A percentile compares a stretch with the other conserved stretches of the same genome.
These are phyloP conservation scores for Mormyrus iriodes DNA, from an alignment of 2,113 vertebrate genomes.

Conservation along the genomic window DNA sequence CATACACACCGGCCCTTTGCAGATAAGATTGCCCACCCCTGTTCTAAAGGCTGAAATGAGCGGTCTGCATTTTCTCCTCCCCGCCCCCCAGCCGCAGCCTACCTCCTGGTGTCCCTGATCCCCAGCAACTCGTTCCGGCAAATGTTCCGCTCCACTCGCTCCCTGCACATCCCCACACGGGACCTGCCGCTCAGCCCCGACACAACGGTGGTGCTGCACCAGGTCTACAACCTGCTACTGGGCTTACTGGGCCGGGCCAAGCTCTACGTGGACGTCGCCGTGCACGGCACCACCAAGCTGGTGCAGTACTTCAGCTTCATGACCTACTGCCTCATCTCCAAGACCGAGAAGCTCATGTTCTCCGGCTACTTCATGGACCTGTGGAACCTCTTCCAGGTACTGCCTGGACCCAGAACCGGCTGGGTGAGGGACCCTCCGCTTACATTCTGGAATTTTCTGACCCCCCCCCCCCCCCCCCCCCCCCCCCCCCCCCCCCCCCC, in stretches of 20 bases:
- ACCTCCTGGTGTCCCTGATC: constrained; percentile 98
- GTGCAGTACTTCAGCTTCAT: constrained; percentile 99
- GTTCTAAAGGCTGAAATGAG: background rate
- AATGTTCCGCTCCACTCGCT: constrained; percentile 98
- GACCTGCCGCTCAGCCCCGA: constrained; percentile 94
- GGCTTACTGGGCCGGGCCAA: constrained; percentile 91
- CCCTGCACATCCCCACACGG: constrained; percentile 89
- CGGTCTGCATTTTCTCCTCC: background rate
- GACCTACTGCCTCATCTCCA: constrained; percentile 98
- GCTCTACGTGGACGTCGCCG: constrained; percentile 92
- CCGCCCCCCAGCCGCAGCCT: constrained; percentile 79
- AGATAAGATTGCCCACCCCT: too few species aligned
- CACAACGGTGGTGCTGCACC: constrained; percentile 93
- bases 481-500: too few species aligned
- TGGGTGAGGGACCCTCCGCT: background rate
- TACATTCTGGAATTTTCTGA: background rate
- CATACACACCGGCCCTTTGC: too few species aligned
- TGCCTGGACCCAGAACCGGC: background rate
- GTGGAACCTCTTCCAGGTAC: constrained; percentile 93
- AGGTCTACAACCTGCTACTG: constrained; percentile 94
- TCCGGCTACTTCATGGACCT: constrained; percentile 98
- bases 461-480: too few species aligned
- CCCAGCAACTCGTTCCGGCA: constrained; percentile 99
- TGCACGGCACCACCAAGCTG: constrained; percentile 96
- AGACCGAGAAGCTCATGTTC: constrained; percentile 99